Base-by-base conservation (phyloP, 2,888 invertebrate species). In the Hypomecis punctinalis region DNA sequence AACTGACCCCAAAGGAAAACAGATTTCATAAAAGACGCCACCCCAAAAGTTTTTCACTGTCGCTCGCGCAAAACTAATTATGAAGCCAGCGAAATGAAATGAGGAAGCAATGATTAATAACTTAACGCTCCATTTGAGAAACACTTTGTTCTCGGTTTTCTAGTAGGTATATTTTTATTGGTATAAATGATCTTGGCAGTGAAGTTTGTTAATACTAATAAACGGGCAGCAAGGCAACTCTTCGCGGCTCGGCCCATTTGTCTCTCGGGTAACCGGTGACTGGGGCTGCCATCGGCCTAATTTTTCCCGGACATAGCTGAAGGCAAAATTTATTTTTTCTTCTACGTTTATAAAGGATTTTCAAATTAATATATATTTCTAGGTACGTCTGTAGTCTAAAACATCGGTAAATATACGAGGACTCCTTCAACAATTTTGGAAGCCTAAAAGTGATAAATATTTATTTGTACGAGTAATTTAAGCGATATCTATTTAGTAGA, bases 201-300 rank as follows among this genome's bases (percentile, higher is more conserved):
- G 78, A 84, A 86, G 83, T 86, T 85, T 76, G 82, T 80, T 86
- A 85, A 87, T 85, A 84, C 77, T 84, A 84, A 88, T 84, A 87
- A 87, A 89, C 83, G 83, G 73, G 70, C 71, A 73, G 76, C 70
- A 73, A 78, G 75, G 78, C 78, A 79, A 80, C 82, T 80, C 77
- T 77, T 80, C 79, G 77, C 78, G 76, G 72, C 76, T 78, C 72
- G 63, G 69, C 65, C 86, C 81, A 89, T 90, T 88, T 85, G 82
- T 89, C 86, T 86, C 78, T 70, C 65, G 69, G 73, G 81, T 83
- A 85, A 85, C 83, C 80, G 85, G 81, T 76, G 75, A 81, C 10
- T 64, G 13, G 51, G 47, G 51, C 40, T 47, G 11, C 65, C 51
- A 56, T 36, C 42, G 8, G n/a, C 13, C n/a, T 40, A 0, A 47